Evolutionary conservation across 2,113 vertebrate genomes (phyloP).

Genomic region (Galemys pyrenaicus): DNA sequence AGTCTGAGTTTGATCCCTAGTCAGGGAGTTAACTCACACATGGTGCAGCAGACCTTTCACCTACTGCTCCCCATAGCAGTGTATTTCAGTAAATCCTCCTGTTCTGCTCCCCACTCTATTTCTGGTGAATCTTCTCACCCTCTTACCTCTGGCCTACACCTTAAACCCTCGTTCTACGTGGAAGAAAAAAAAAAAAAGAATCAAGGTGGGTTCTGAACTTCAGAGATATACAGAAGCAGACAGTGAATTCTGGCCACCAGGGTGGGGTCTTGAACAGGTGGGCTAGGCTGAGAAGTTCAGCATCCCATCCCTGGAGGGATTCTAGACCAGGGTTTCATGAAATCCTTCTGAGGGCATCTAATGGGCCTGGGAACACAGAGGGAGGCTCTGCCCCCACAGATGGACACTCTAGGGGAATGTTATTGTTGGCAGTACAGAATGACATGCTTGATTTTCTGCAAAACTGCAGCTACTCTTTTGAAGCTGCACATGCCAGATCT

Average conservation of each 20-base stretch:
- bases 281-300: background rate
- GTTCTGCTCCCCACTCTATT: no score
- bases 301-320: background rate
- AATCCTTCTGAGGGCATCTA: background rate
- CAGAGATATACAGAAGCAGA: background rate
- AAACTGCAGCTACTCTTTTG: background rate
- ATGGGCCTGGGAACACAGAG: background rate
- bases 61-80: no score
- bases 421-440: background rate
- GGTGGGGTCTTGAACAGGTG: no score
- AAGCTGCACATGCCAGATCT: background rate
- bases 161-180: no score
- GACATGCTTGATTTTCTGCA: background rate
- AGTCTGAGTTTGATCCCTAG: no score
- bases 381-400: background rate
- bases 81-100: no score
- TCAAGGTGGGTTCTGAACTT: background rate
- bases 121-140: no score
- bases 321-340: background rate
- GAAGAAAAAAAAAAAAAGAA: no score
- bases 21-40: no score
- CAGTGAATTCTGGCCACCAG: rapidly evolving
- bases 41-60: no score
- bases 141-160: no score
- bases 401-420: background rate